Conservation (phyloP, 2,113 vertebrate genomes). For the Scomber scombrus region DNA sequence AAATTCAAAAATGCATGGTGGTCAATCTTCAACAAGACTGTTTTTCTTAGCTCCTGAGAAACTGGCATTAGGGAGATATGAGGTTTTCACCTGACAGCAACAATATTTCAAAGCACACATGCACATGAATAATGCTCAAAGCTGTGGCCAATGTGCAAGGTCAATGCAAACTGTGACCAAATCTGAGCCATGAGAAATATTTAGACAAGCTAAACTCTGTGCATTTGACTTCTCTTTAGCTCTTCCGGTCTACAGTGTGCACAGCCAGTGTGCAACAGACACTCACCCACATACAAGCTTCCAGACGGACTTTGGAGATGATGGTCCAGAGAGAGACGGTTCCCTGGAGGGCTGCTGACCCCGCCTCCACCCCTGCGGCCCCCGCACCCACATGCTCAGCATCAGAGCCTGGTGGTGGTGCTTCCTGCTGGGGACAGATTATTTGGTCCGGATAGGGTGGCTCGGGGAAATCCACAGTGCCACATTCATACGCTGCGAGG, state of each 20-base stretch:
- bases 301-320: slow-evolving; percentile 92
- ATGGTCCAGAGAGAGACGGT: slow-evolving; percentile 89
- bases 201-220: slow-evolving; percentile 4
- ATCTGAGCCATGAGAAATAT: slow-evolving; percentile 14
- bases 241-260: not conserved
- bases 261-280: not conserved
- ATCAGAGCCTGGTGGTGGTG: slow-evolving; percentile 25
- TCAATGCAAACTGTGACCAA: slow-evolving; percentile 15
- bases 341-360: slow-evolving; percentile 63
- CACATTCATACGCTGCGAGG: slow-evolving; percentile 91
- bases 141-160: slow-evolving; percentile 27
- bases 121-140: not conserved
- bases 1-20: slow-evolving; percentile 11
- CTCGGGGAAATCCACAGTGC: slow-evolving; percentile 92
- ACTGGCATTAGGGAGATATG: slow-evolving; percentile 21
- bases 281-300: slow-evolving; percentile 96
- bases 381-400: slow-evolving; percentile 52
- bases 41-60: slow-evolving; percentile 27
- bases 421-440: slow-evolving; percentile 86
- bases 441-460: slow-evolving; percentile 92
- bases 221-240: not conserved
- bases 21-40: slow-evolving; percentile 8
- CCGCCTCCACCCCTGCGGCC: slow-evolving; percentile 24
- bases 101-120: slow-evolving; percentile 28
- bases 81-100: slow-evolving; percentile 32